Evolutionary conservation across 2,113 vertebrate genomes (phyloP), one percentile per base, ranked within the genome.

Genomic region (Eidolon helvum): DNA sequence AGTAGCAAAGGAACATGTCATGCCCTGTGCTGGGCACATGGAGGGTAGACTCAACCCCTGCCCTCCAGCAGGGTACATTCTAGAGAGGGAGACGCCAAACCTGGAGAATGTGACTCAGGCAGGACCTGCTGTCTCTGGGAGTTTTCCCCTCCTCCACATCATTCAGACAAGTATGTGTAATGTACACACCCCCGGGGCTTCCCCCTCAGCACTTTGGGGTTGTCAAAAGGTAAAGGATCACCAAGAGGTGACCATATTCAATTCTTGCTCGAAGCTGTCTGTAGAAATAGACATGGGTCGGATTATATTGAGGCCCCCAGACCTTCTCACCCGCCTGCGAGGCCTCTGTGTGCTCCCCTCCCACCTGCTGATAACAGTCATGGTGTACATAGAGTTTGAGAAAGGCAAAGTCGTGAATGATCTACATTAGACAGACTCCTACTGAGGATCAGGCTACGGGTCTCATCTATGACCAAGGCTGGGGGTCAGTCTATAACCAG

Each of bases 261-360:
- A 18, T 40, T 61, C 72, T 5, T 5, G 1, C 12, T 24, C 0
- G 1, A 40, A 22, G 77, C n/a, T 69, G 7, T 43, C n/a, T 69
- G 7, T 43, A 43, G 1, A 38, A 38, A 50, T 48, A 80, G 45
- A 28, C 72, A 1, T 1, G 30, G 43, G 14, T 14, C 21, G 48
- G 66, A 3, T n/a, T 14, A 3, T 2, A 2, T 0, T 0, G 1
- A 0, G 8, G 14, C 7, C 11, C 10, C 19, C 7, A 48, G 87
- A 61, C 12, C 0, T 4, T 9, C 78, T 48, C 63, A 11, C 1
- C 26, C 16, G 35, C 22, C 24, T 2, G 2, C 22, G 28, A 38
- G 59, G n/a, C 38, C 24, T 38, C 57, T 24, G 5, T 28, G 16
- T 3, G 30, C 40, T 40, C 18, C 16, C 10, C 10, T 10, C 14